Conservation (phyloP, 1,140 invertebrate species). For the Sinella curviseta region DNA sequence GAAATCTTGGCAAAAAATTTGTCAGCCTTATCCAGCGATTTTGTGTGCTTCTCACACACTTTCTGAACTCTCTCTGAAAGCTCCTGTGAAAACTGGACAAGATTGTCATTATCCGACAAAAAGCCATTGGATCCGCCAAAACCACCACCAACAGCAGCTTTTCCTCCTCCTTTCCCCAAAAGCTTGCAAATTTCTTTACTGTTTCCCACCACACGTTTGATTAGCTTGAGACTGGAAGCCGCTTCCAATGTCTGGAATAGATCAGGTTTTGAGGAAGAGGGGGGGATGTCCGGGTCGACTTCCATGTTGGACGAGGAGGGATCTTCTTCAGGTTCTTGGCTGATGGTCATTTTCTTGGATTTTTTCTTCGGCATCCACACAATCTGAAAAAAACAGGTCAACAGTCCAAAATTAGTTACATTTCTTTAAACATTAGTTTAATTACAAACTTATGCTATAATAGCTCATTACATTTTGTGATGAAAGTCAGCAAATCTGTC, state of each 20-base stretch:
- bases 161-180: background rate
- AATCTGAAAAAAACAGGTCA: too few relatives aligned
- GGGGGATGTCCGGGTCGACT: too few relatives aligned
- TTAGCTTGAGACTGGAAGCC: background rate
- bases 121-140: too few relatives aligned
- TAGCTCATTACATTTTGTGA: too few relatives aligned
- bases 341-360: constrained; percentile 2
- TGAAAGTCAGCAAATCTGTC: too few relatives aligned
- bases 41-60: constrained; percentile 20
- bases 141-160: too few relatives aligned
- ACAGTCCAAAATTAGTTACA: too few relatives aligned
- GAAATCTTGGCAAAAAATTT: background rate
- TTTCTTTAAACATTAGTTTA: too few relatives aligned
- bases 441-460: too few relatives aligned
- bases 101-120: too few relatives aligned
- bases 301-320: background rate
- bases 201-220: background rate
- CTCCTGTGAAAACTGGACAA: background rate
- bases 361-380: background rate
- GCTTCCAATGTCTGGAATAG: background rate
- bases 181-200: background rate
- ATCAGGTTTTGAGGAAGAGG: background rate
- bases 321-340: background rate
- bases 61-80: background rate
- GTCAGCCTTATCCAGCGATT: background rate